These are phyloP conservation scores for Sparus aurata DNA, from an alignment of 2,797 vertebrate genomes.

Conservation along the genomic window DNA sequence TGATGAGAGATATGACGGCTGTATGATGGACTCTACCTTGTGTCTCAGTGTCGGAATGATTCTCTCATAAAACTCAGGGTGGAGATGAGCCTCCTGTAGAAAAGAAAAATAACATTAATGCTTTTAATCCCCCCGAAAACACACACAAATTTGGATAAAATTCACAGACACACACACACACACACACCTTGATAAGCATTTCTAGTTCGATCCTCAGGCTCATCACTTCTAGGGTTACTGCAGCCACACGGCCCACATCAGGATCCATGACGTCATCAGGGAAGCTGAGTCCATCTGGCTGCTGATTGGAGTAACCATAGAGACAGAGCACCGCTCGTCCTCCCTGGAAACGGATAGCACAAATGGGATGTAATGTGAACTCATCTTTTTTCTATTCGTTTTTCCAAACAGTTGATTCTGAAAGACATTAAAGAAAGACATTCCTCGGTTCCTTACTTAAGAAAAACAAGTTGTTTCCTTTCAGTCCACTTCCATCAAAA, in stretches of 20 bases:
- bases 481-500: no score
- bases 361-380: background rate
- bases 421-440: no score
- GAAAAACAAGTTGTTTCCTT: no score
- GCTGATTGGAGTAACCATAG: slow-evolving; percentile 92
- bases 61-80: slow-evolving; percentile 86
- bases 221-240: slow-evolving; percentile 91
- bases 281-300: slow-evolving; percentile 91
- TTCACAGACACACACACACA: slow-evolving; percentile 2
- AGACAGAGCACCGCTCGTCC: slow-evolving; percentile 90
- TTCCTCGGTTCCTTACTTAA: no score
- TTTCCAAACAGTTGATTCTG: background rate
- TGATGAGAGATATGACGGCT: background rate
- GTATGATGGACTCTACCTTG: slow-evolving; percentile 68
- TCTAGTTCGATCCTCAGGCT: slow-evolving; percentile 89
- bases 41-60: slow-evolving; percentile 81
- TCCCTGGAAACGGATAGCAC: slow-evolving; percentile 80
- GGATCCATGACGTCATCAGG: slow-evolving; percentile 88
- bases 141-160: no score
- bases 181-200: slow-evolving; percentile 87
- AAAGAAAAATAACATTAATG: background rate
- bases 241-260: slow-evolving; percentile 86
- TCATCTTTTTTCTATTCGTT: background rate
- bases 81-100: slow-evolving; percentile 79
- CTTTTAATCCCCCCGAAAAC: background rate